Percentiles rank a stretch among this genome's conserved stretches.
These are phyloP conservation scores for Istiophorus platypterus DNA, from an alignment of 2,113 vertebrate species.

Conservation along the genomic window DNA sequence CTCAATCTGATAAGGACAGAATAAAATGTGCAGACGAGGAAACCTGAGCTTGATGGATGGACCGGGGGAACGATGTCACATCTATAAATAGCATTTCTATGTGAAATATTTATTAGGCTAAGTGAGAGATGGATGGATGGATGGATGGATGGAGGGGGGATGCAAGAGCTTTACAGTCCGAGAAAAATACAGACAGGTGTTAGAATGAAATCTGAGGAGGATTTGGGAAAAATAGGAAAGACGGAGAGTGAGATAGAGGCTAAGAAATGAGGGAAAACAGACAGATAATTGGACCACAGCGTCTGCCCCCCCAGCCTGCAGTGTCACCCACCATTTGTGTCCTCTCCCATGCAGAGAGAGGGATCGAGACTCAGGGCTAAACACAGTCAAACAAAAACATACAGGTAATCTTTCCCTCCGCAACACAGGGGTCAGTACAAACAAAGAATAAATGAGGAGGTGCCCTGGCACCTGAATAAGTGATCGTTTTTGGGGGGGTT, in stretches of 20 bases:
- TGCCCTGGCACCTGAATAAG: conserved; percentile 22
- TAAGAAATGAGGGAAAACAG: neutral
- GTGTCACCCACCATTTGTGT: conserved; percentile 59
- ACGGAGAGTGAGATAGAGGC: neutral
- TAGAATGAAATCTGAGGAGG: too few relatives aligned
- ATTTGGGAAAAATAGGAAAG: neutral
- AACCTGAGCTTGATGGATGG: conserved; percentile 51
- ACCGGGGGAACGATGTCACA: conserved; percentile 11
- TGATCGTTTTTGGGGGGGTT: conserved; percentile 35
- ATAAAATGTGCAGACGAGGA: conserved; percentile 37
- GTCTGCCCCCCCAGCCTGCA: conserved; percentile 14
- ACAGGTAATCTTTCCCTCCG: neutral
- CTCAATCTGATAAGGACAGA: conserved; percentile 25
- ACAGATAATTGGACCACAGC: conserved; percentile 38
- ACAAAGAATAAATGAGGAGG: conserved; percentile 32
- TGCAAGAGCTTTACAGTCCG: too few relatives aligned
- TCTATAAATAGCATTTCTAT: conserved; percentile 63
- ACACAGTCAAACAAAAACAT: neutral
- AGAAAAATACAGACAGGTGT: neutral
- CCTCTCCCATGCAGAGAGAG: neutral
- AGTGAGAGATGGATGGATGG: conserved; percentile 13
- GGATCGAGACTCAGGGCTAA: neutral
- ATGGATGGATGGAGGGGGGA: neutral
- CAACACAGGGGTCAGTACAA: neutral
- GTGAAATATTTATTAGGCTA: conserved; percentile 73